Base-by-base conservation (phyloP, 2,888 invertebrate genomes). In the Eucriotettix oculatus region DNA sequence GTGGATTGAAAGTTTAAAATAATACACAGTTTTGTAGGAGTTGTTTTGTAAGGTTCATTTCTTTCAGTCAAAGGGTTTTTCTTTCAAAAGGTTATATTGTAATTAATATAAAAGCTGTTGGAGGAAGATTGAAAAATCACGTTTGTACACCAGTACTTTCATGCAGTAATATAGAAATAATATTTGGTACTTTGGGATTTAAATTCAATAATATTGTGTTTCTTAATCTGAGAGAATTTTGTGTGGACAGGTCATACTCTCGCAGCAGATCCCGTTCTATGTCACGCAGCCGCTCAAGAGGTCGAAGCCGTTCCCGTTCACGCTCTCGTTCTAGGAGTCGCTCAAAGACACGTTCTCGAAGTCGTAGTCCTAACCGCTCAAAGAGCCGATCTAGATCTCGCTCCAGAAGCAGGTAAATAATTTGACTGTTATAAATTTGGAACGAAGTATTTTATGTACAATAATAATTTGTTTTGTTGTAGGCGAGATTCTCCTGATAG, bases 201-300 rank as follows among this genome's bases (percentile, higher is more conserved):
- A 48, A 2, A 14, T 5, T 48, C 48, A 14, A 5, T 48, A 48
- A 14, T 48, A 48, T 48, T 48, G 48, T 14, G n/a, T 48, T 12
- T 48, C n/a, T n/a, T 48, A 14, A 14, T 48, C 9, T 48, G 48
- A 14, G 48, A 48, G 14, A 48, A 48, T 48, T 48, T 14, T n/a
- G n/a, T 48, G 48, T 48, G 48, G 5, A n/a, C n/a, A 48, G 48
- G 48, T 48, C 48, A 48, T 48, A 48, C n/a, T 48, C 73, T 12
- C 61, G 65, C 52, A 62, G 62, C 52, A 60, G 63, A 16, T 65
- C 65, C 10, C 61, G 63, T 40, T 58, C 60, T 9, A 76, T 62
- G 14, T 60, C 60, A 16, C 60, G 65, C 29, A 60, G 61, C 52
- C 60, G 64, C 12, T 63, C 63, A 29, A 29, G 29, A 29, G 29